phyloP scores from a whole-genome alignment of 2,888 invertebrate genomes.

The Netelia melanura region DNA sequence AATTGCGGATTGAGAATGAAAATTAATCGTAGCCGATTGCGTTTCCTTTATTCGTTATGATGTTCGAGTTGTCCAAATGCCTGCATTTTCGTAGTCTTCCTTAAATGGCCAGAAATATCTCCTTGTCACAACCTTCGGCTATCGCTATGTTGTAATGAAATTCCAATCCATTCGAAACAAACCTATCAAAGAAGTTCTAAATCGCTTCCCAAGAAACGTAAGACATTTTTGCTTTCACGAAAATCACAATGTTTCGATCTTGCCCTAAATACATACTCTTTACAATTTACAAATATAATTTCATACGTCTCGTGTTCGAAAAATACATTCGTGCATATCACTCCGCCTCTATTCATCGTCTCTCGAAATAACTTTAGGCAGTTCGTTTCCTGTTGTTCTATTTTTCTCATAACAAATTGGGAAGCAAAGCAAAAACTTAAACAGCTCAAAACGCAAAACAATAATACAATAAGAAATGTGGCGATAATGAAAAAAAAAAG shows the following conservation, averaged over 20 bases:
- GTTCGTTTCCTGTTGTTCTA: slow-evolving; percentile 41
- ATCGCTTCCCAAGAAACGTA: slow-evolving; percentile 53
- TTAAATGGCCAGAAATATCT: slow-evolving; percentile 58
- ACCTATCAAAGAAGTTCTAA: slow-evolving; percentile 31
- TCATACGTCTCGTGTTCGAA: slow-evolving; percentile 80
- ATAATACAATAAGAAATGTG: slow-evolving; percentile 58
- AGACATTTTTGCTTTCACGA: not conserved
- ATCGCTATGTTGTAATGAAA: slow-evolving; percentile 53
- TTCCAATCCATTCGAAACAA: slow-evolving; percentile 35
- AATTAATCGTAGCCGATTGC: slow-evolving; percentile 69
- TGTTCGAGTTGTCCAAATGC: slow-evolving; percentile 76
- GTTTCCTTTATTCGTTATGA: slow-evolving; percentile 73
- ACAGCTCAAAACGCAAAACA: slow-evolving; percentile 75
- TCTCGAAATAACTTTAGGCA: slow-evolving; percentile 52
- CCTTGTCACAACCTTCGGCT: slow-evolving; percentile 68
- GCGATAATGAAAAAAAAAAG: slow-evolving; percentile 63
- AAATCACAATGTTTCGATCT: slow-evolving; percentile 47
- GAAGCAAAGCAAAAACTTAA: slow-evolving; percentile 79
- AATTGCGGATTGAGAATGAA: slow-evolving; percentile 53
- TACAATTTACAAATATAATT: slow-evolving; percentile 84
- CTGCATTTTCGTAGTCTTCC: slow-evolving; percentile 75
- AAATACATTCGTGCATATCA: slow-evolving; percentile 82
- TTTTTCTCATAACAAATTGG: slow-evolving; percentile 76
- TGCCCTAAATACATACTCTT: slow-evolving; percentile 77
- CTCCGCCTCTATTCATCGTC: slow-evolving; percentile 47